These are phyloP conservation scores for Trichosurus vulpecula DNA, from an alignment of 2,797 vertebrate genomes.

Conservation along the genomic window DNA sequence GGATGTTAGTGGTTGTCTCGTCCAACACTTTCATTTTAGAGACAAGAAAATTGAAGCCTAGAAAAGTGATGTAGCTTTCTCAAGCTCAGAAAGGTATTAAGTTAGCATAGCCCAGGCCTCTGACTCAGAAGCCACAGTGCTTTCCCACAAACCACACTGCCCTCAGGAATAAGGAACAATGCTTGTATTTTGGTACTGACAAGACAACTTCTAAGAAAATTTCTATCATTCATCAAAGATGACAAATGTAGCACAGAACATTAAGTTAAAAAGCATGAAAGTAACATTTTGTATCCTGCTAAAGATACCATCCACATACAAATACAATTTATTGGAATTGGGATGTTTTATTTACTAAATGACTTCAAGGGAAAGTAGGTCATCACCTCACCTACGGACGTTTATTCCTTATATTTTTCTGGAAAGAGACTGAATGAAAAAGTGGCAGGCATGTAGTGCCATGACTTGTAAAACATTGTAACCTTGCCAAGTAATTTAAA, in stretches of 20 bases:
- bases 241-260: conserved; percentile 36
- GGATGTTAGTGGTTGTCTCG: not conserved
- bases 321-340: conserved; percentile 42
- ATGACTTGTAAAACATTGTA: conserved; percentile 56
- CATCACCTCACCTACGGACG: not conserved
- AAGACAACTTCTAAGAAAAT: not conserved
- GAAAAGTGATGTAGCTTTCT: not conserved
- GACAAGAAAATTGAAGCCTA: not conserved
- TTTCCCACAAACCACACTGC: not conserved
- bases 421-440: conserved; percentile 55
- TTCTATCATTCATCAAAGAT: conserved; percentile 50
- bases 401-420: conserved; percentile 58
- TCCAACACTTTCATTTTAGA: not conserved
- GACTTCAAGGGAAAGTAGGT: conserved; percentile 43
- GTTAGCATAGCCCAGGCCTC: not conserved
- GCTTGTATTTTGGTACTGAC: conserved; percentile 22
- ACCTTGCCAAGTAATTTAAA: conserved; percentile 66
- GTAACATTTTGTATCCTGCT: conserved; percentile 16
- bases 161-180: conserved; percentile 14
- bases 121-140: not conserved
- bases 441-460: conserved; percentile 38
- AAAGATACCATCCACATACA: not conserved
- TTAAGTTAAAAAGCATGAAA: conserved; percentile 25
- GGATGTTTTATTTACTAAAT: conserved; percentile 43
- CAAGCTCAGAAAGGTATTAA: not conserved